Base-by-base conservation (phyloP, 1,140 invertebrate genomes). In the Cyclina sinensis region DNA sequence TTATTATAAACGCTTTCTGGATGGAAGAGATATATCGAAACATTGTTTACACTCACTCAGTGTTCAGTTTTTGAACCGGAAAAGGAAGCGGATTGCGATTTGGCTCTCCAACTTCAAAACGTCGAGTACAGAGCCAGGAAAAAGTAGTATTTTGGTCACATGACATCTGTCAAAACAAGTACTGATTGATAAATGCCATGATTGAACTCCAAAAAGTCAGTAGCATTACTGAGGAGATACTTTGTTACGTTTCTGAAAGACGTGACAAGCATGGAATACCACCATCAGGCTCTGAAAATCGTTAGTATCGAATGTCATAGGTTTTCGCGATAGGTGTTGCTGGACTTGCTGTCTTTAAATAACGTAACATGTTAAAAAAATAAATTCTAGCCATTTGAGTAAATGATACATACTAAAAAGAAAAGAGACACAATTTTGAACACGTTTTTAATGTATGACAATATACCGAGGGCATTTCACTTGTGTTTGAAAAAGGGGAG, bases 131-230 rank as follows among this genome's bases (percentile, higher is more conserved):
- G 24, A 57, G 54, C 62, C 24, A 18, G 30, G 30, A 65, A 5
- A 5, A 30, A 32, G 62, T 14, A 65, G 7, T 65, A 37, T 70
- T 70, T 37, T 70, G 65, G 21, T 70, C 65, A 70, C 65, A 70
- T 70, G 65, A 70, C 65, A 70, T 4, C 65, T 70, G 65, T 70
- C 65, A 70, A 70, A 16, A 5, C 21, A 21, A 16, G 4, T 4
- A 57, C 5, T 9, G 24, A 57, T 57, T 27, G 54, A 9, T 57
- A n/a, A n/a, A 18, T 57, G 32, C 57, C 11, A 91, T 91, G 91
- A 89, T 91, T 81, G 91, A 91, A n/a, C 59, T 91, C 16, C 80
- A 86, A 57, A 91, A 91, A 81, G 80, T 88, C 14, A 59, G 54
- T 24, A 89, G 86, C 73, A 51, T 91, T 21, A 39, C 78, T 1